These are phyloP conservation scores for Kryptopterus vitreolus DNA, from an alignment of 2,797 vertebrate genomes.

Conservation along the genomic window DNA sequence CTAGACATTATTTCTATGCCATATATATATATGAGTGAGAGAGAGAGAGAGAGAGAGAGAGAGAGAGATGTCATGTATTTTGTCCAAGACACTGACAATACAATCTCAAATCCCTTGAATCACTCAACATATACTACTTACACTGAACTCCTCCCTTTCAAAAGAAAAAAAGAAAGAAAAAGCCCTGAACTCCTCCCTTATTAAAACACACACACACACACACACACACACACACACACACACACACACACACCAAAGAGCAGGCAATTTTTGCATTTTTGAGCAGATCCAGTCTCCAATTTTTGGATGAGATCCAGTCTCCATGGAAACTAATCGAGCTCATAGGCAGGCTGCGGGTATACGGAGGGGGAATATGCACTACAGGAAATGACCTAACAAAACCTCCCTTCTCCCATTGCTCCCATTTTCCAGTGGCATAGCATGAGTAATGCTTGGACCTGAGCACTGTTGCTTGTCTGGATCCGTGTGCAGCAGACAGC, in stretches of 20 bases:
- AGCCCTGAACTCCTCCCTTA: conserved; percentile 5
- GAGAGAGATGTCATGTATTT: too few species aligned
- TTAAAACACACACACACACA: conserved; percentile 47
- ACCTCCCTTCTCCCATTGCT: conserved; percentile 72
- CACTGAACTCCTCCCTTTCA: conserved; percentile 45
- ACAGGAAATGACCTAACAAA: conserved; percentile 83
- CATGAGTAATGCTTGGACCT: conserved; percentile 72
- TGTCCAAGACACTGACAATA: neutral
- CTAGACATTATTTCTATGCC: neutral
- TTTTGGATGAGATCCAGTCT: conserved; percentile 65
- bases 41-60: too few species aligned
- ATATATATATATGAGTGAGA: too few species aligned
- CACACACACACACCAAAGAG: conserved; percentile 55
- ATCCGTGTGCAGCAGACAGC: conserved; percentile 57
- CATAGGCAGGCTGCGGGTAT: conserved; percentile 63
- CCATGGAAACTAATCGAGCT: conserved; percentile 75
- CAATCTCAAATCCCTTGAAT: neutral
- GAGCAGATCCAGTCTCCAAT: too few species aligned
- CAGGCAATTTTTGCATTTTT: too few species aligned
- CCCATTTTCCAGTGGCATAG: conserved; percentile 77
- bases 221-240: conserved; percentile 50
- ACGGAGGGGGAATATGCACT: conserved; percentile 47
- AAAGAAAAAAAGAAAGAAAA: conserved; percentile 23
- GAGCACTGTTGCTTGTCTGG: conserved; percentile 61
- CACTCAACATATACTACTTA: neutral